phyloP scores from a whole-genome alignment of 2,113 vertebrate species.

The Donacobius atricapilla region DNA sequence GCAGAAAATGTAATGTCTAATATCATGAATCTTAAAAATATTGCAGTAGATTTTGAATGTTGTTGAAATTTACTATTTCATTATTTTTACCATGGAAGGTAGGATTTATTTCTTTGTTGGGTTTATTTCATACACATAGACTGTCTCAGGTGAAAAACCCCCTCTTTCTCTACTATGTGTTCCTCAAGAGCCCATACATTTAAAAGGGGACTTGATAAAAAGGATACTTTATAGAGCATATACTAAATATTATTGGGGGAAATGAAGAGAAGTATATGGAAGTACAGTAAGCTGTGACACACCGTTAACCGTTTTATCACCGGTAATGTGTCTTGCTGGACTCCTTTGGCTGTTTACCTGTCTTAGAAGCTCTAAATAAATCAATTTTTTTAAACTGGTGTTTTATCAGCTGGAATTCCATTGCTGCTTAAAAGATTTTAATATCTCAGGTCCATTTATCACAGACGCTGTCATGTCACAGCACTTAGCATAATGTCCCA shows the following conservation, averaged over 20 bases:
- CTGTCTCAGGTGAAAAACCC: not conserved
- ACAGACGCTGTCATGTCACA: not conserved
- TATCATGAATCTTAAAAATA: not conserved
- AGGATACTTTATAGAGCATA: not conserved
- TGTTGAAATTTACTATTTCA: not conserved
- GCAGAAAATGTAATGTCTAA: not conserved
- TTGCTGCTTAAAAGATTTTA: conserved; percentile 11
- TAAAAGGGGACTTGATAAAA: not conserved
- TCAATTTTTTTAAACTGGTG: not conserved
- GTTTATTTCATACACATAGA: not conserved
- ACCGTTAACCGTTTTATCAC: not conserved
- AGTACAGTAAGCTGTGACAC: not conserved
- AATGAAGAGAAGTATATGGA: conserved; percentile 34
- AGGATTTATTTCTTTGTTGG: not conserved
- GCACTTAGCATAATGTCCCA: not conserved
- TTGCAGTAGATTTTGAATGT: not conserved
- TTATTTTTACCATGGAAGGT: not conserved
- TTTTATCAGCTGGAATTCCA: not conserved
- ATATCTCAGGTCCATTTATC: not conserved
- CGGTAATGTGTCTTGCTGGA: conserved; percentile 2
- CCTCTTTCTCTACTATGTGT: not conserved
- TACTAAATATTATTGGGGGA: conserved; percentile 36
- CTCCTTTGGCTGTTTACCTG: conserved; percentile 15
- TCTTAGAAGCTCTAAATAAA: not conserved
- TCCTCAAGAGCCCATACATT: not conserved